Evolutionary conservation across 2,113 vertebrate species (phyloP), one percentile per base, ranked within the genome.

Genomic region (Dermatemys mawii): DNA sequence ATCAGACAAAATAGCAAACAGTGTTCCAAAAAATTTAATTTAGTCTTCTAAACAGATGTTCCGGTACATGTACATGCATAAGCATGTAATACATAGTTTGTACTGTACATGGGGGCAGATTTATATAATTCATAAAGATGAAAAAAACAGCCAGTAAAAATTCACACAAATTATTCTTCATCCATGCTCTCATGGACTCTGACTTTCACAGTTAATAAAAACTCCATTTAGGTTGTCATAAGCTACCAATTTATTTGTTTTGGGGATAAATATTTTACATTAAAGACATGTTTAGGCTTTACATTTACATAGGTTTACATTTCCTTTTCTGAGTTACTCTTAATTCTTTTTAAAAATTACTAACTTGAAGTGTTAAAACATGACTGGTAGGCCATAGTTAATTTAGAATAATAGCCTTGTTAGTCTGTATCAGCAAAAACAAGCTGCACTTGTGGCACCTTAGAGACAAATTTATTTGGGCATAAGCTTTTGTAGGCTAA

Each of bases 131-230:
- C n/a, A 82, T 54, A 88, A 91, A n/a, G n/a, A 91, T 95, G 96
- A 97, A 95, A 91, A 91, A 97, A 38, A 38, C 85, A 93, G 95
- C 49, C 93, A 96, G 94, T 92, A n/a, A 86, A 93, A 78, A 26
- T 53, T 81, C n/a, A 38, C 11, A 24, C 16, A 38, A 38, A n/a
- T 38, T 9, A 21, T 70, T 38, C 16, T 22, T 70, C 35, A n/a
- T n/a, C n/a, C n/a, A 60, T 32, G 55, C 10, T 60, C 55, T 60
- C 55, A 60, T 60, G 55, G 27, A 60, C 12, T 60, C 29, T 32
- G 27, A 60, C 55, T 32, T 70, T 38, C 63, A 38, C 19, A 38
- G 4, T 94, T 86, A 84, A 0, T 76, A 80, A 2, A 35, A 86
- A 84, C 46, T 90, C 41, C 35, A 73, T 49, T n/a, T 50, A 41